Percentiles rank a stretch among this genome's conserved stretches.
These are phyloP conservation scores for Polypterus senegalus DNA, from an alignment of 2,113 vertebrate genomes.

Conservation along the genomic window DNA sequence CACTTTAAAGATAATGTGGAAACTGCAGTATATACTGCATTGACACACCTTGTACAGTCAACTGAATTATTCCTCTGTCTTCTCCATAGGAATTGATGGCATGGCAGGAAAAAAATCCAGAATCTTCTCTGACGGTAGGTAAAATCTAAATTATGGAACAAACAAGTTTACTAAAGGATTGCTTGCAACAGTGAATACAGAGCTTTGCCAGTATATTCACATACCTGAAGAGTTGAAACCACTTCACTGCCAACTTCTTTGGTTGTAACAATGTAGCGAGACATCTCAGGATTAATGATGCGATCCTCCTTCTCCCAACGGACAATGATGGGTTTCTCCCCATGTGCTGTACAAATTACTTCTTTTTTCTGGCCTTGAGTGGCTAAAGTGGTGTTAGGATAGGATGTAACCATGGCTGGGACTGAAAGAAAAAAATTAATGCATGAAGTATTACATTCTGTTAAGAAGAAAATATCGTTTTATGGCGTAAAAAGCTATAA, in stretches of 20 bases:
- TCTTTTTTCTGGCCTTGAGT: slow-evolving; percentile 92
- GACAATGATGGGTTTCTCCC: slow-evolving; percentile 95
- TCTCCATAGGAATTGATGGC: slow-evolving; percentile 97
- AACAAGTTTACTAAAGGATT: slow-evolving; percentile 23
- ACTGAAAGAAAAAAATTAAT: slow-evolving; percentile 44
- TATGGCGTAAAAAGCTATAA: too few species aligned
- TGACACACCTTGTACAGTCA: slow-evolving; percentile 88
- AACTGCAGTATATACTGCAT: background rate
- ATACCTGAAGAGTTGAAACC: slow-evolving; percentile 83
- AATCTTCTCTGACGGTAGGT: slow-evolving; percentile 91
- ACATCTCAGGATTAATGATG: slow-evolving; percentile 95
- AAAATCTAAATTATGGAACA: slow-evolving; percentile 62
- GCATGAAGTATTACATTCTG: too few species aligned
- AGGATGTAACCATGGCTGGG: slow-evolving; percentile 97
- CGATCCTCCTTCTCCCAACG: slow-evolving; percentile 97
- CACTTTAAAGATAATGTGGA: too few species aligned
- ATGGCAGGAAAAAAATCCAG: slow-evolving; percentile 96
- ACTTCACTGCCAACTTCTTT: slow-evolving; percentile 90
- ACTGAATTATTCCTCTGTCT: slow-evolving; percentile 93
- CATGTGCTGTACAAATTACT: slow-evolving; percentile 88
- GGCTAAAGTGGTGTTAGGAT: slow-evolving; percentile 92
- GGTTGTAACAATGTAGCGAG: slow-evolving; percentile 83
- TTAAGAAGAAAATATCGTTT: too few species aligned
- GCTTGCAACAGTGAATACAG: slow-evolving; percentile 9
- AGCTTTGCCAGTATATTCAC: slow-evolving; percentile 8